Evolutionary conservation across 2,113 vertebrate genomes (phyloP), one percentile per base, ranked within the genome.

Genomic region (Labeo rohita): DNA sequence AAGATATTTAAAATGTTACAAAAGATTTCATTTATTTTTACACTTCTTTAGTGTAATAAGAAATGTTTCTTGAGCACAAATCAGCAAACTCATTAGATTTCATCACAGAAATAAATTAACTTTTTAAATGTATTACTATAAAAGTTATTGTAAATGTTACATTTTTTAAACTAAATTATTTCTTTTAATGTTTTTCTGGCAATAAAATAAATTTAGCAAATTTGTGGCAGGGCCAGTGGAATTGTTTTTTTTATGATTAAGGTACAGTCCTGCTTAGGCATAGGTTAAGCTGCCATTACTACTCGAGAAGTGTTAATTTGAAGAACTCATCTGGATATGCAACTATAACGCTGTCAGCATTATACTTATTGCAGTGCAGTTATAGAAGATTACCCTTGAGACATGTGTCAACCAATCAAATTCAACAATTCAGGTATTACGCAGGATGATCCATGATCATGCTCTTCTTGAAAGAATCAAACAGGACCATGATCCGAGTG

Each of bases 401-500:
- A 78, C 9, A 4, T 39, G 15, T 39, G 34, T 78, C 28, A 54
- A 43, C 16, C 52, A 59, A 39, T 78, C 8, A 12, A 34, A 78
- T 39, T 78, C 15, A 21, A 78, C 50, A 56, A 78, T 56, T 39
- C 16, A 3, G 8, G 52, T 49, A 70, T 8, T 39, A 70, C 34
- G 16, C 28, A 0, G 34, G 2, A 39, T 70, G 15, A 39, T 36
- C 34, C 66, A 39, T 70, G 34, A 70, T 34, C 28, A 39, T 6
- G 16, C 52, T 49, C 16, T 34, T 65, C 43, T 63, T 49, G 7
- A 80, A 65, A 63, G 78, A 34, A 80, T 13, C 56, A 80, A 80
- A 45, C 10, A 9, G 21, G 21, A 65, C n/a, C n/a, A 65, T 10
- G 79, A 65, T 63, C 79, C 45, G 34, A 65, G 43, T 47, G 59